Evolutionary conservation across 2,113 vertebrate species (phyloP).

Genomic region (Silurus meridionalis): DNA sequence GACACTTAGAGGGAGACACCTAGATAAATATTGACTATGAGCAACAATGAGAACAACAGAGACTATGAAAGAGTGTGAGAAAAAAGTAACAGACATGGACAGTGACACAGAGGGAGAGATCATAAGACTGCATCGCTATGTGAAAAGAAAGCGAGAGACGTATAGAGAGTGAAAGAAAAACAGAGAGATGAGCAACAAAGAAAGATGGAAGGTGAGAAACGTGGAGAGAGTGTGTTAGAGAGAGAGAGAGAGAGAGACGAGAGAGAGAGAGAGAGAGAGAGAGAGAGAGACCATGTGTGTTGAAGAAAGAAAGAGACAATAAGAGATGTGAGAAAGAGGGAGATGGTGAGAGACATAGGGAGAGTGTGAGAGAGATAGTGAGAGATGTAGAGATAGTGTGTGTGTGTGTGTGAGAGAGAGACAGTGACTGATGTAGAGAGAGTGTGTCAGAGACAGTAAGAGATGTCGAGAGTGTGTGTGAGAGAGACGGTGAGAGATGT

Average conservation of each 20-base stretch:
- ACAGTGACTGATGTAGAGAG: neutral
- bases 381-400: too few relatives aligned
- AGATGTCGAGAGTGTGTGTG: too few relatives aligned
- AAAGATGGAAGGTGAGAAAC: too few relatives aligned
- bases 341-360: neutral
- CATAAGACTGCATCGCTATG: too few relatives aligned
- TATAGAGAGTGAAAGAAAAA: too few relatives aligned
- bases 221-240: too few relatives aligned
- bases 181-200: too few relatives aligned
- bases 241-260: neutral
- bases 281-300: neutral
- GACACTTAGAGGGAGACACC: neutral
- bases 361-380: too few relatives aligned
- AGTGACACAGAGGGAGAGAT: neutral
- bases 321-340: too few relatives aligned
- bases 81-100: neutral
- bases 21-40: neutral
- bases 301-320: neutral
- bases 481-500: neutral
- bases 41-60: neutral
- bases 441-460: too few relatives aligned
- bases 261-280: neutral
- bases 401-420: neutral
- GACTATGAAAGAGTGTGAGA: neutral
- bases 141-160: neutral